Base-by-base conservation (phyloP, 35 echinoderm and acorn worm species). In the Holothuria glaberrima region DNA sequence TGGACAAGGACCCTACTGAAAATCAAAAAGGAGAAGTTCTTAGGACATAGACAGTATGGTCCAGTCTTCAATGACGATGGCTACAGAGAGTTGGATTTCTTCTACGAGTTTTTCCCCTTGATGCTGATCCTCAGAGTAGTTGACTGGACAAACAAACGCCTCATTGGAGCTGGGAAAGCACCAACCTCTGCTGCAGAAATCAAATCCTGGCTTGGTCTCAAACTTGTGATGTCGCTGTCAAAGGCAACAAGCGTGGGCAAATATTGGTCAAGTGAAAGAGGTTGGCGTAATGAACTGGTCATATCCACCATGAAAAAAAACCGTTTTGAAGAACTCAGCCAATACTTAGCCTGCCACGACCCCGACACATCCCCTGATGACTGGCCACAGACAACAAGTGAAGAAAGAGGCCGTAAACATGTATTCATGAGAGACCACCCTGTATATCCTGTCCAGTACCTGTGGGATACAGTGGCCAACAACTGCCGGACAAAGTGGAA, bases 401-500 rank as follows among this genome's bases (percentile, higher is more conserved):
- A 31, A 33, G 89, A 82, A 33, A 60, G 52, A 66, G 57, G 30
- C 19, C 60, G 52, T 30, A 31, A 30, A 6, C 60, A 63, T 28
- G 24, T 30, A 5, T 34, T 25, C 58, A 92, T 45, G 31, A 19
- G 28, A 0, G 61, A 76, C 0, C 83, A 87, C 28, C 68, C 73
- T 14, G 59, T 87, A 2, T 75, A 58, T 22, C 91, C 52, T 19
- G 19, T 92, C 4, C 69, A 72, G 26, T 0, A 24, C 0, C n/a
- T 90, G 30, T 90, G 89, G 89, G 50, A 54, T 17, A 54, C 16
- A 9, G 50, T 54, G 50, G 50, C 50, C 9, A 54, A 54, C 50
- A 54, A 54, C 50, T 54, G 50, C 50, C 50, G 50, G 13, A 14
- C 50, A 9, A 54, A 54, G 50, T 54, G 50, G 50, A 54, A 54